Conservation (phyloP, 1,140 invertebrate species). For the Drosophila mauritiana region DNA sequence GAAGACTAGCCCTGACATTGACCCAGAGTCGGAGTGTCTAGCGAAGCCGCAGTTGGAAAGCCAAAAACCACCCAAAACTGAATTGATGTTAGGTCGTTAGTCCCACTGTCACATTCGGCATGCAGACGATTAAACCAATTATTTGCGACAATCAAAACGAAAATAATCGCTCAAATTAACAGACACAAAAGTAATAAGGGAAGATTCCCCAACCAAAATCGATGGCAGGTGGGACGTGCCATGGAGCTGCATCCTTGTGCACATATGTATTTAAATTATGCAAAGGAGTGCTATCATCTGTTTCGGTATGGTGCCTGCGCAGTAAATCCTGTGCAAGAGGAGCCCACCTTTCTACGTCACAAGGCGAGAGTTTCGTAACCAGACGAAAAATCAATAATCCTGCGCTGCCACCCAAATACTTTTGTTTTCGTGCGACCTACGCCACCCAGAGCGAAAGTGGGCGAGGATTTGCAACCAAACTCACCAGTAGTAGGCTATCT, state of each 20-base stretch:
- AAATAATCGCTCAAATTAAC: slow-evolving; percentile 25
- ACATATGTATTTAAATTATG: not conserved
- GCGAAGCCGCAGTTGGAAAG: not conserved
- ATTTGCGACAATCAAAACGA: slow-evolving; percentile 32
- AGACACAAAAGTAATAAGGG: not conserved
- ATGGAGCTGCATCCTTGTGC: slow-evolving; percentile 26
- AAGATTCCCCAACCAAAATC: slow-evolving; percentile 13
- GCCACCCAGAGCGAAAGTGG: slow-evolving; percentile 27
- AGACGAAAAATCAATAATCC: slow-evolving; percentile 70
- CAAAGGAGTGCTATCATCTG: slow-evolving; percentile 47
- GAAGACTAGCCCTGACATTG: slow-evolving; percentile 48
- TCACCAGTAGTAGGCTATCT: slow-evolving; percentile 98
- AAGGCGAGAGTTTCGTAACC: slow-evolving; percentile 67
- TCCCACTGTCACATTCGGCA: slow-evolving; percentile 22
- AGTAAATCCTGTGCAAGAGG: slow-evolving; percentile 24
- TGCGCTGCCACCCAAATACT: slow-evolving; percentile 50
- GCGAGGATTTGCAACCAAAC: slow-evolving; percentile 60
- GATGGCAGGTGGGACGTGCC: slow-evolving; percentile 23
- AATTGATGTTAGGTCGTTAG: slow-evolving; percentile 12
- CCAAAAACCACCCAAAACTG: slow-evolving; percentile 16
- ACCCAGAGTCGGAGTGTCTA: slow-evolving; percentile 43
- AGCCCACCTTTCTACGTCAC: slow-evolving; percentile 50
- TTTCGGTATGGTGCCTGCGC: slow-evolving; percentile 53
- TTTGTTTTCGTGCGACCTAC: slow-evolving; percentile 73
- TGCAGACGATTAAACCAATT: slow-evolving; percentile 28